phyloP scores from a whole-genome alignment of 2,113 vertebrate genomes.

The Strix aluco region DNA sequence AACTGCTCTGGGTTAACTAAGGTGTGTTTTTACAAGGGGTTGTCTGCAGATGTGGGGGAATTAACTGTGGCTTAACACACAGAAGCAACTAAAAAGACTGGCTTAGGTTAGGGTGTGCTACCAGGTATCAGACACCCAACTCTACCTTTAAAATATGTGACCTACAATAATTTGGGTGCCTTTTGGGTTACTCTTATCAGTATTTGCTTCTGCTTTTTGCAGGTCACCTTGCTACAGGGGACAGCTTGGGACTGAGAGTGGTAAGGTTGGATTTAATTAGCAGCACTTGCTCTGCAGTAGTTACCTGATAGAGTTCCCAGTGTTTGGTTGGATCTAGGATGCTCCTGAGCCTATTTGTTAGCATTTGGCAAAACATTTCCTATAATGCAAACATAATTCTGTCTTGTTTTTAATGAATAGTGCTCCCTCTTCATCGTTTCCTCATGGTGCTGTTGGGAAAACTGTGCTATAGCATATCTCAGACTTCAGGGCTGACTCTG shows the following conservation, averaged over 20 bases:
- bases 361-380: neutral
- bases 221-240: neutral
- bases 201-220: neutral
- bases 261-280: neutral
- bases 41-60: neutral
- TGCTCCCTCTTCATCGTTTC: neutral
- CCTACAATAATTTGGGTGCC: neutral
- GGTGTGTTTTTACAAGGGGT: neutral
- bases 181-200: neutral
- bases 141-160: rapidly evolving
- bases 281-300: neutral
- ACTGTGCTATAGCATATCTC: neutral
- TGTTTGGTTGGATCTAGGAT: neutral
- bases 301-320: neutral
- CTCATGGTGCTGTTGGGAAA: neutral
- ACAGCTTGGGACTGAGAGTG: neutral
- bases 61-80: neutral
- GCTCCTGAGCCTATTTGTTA: neutral
- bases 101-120: neutral
- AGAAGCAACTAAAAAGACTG: neutral
- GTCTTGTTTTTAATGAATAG: neutral
- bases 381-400: neutral
- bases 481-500: neutral
- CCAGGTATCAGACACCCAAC: neutral
- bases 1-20: neutral